A percentile compares a stretch with the other conserved stretches of the same genome.
phyloP scores from a whole-genome alignment of 2,113 vertebrate genomes.

The Oreochromis aureus region DNA sequence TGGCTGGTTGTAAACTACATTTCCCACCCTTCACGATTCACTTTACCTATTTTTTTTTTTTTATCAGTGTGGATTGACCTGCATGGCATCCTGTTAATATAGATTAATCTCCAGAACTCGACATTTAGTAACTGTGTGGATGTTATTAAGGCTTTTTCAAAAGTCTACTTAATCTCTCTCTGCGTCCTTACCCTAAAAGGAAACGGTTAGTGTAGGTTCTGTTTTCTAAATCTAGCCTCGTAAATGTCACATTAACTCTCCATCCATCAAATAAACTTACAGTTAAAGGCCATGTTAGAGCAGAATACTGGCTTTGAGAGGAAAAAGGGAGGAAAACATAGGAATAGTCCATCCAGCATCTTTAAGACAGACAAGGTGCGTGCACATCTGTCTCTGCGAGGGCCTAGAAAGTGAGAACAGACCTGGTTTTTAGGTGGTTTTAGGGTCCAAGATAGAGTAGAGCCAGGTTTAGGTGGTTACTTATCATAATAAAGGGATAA shows the following conservation, averaged over 20 bases:
- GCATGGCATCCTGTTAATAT: not conserved
- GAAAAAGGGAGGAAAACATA: not conserved
- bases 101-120: not conserved
- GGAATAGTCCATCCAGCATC: not conserved
- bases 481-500: not conserved
- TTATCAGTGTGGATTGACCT: not conserved
- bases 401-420: not conserved
- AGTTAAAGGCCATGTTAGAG: not conserved
- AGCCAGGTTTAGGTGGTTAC: not conserved
- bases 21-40: not conserved
- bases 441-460: not conserved
- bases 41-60: not conserved
- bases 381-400: not conserved
- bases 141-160: not conserved
- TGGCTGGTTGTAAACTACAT: not conserved
- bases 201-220: not conserved
- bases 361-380: not conserved
- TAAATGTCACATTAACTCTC: slow-evolving; percentile 33
- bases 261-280: not conserved
- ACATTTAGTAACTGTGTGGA: not conserved
- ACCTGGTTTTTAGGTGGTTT: not conserved
- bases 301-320: not conserved
- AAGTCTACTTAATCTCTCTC: not conserved
- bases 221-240: slow-evolving; percentile 9
- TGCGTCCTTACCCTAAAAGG: slow-evolving; percentile 34